Evolutionary conservation across 2,797 vertebrate genomes (phyloP).

Genomic region (Okamejei kenojei): DNA sequence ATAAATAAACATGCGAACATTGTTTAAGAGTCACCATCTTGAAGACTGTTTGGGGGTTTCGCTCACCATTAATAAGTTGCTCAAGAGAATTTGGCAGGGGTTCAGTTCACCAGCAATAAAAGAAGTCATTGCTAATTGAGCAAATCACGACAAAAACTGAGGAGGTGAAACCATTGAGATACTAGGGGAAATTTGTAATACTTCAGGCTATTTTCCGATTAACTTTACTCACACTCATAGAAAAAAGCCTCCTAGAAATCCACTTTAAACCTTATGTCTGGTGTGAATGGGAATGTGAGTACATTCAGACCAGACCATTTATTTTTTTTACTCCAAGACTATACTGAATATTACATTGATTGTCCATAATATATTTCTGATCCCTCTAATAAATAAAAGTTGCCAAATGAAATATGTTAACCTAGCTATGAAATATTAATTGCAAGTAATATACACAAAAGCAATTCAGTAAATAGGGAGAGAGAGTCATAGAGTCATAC

Average conservation of each 20-base stretch:
- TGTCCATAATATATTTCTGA: not conserved
- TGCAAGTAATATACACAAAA: not conserved
- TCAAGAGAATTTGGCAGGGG: no score
- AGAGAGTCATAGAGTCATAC: not conserved
- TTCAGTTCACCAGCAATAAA: no score
- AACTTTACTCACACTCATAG: not conserved
- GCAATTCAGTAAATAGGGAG: not conserved
- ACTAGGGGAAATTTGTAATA: not conserved
- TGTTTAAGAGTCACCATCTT: no score
- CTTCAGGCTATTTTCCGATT: not conserved
- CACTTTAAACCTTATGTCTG: not conserved
- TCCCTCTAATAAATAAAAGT: not conserved
- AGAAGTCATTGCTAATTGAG: no score
- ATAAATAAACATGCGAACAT: no score
- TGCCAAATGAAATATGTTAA: not conserved
- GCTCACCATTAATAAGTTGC: no score
- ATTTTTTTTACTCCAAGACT: not conserved
- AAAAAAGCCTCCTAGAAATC: not conserved
- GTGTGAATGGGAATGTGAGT: not conserved
- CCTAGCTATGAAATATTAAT: not conserved
- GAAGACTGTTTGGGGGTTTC: no score
- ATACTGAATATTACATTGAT: not conserved
- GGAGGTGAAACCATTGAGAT: not conserved
- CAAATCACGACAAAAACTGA: no score
- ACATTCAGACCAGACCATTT: not conserved